Percentiles rank a stretch among this genome's conserved stretches.
Evolutionary conservation across 1,140 invertebrate species (phyloP).

Genomic region (fruit fly (Drosophila melanogaster)): DNA sequence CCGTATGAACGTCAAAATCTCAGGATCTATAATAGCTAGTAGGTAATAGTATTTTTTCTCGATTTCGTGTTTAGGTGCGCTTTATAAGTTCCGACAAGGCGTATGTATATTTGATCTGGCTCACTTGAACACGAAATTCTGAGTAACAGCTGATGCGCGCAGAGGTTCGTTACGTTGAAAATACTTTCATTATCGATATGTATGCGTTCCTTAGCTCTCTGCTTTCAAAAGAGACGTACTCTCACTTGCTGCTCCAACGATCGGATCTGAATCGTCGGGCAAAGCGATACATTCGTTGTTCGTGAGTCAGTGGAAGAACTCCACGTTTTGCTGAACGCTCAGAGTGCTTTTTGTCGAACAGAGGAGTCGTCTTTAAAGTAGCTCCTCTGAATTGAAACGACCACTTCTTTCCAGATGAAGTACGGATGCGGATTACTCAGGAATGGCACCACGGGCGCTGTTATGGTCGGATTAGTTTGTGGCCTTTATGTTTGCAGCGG

Average conservation of each 20-base stretch:
- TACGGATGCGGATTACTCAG: not conserved
- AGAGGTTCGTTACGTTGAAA: constrained; percentile 26
- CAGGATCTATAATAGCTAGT: too few species aligned
- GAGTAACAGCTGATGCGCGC: constrained; percentile 29
- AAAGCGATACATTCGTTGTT: constrained; percentile 33
- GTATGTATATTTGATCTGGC: too few species aligned
- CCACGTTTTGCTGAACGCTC: not conserved
- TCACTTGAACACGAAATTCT: not conserved
- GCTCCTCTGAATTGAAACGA: constrained; percentile 13
- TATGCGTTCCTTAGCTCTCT: not conserved
- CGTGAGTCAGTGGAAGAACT: constrained; percentile 13
- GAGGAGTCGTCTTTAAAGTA: constrained; percentile 28
- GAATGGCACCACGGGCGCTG: constrained; percentile 6
- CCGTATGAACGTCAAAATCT: too few species aligned
- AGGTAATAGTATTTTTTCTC: too few species aligned
- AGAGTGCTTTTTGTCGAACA: constrained; percentile 3
- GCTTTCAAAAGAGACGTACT: not conserved
- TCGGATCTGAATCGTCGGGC: constrained; percentile 1
- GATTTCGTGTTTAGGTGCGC: too few species aligned
- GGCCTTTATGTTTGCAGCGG: constrained; percentile 11
- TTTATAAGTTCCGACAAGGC: too few species aligned
- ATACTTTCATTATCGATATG: constrained; percentile 27
- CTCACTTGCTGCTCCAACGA: not conserved
- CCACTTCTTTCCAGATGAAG: constrained; percentile 18
- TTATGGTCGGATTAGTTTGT: constrained; percentile 37